Evolutionary conservation across 2,797 vertebrate genomes (phyloP), one percentile per base, ranked within the genome.

Genomic region (Helicolenus hilgendorfi): DNA sequence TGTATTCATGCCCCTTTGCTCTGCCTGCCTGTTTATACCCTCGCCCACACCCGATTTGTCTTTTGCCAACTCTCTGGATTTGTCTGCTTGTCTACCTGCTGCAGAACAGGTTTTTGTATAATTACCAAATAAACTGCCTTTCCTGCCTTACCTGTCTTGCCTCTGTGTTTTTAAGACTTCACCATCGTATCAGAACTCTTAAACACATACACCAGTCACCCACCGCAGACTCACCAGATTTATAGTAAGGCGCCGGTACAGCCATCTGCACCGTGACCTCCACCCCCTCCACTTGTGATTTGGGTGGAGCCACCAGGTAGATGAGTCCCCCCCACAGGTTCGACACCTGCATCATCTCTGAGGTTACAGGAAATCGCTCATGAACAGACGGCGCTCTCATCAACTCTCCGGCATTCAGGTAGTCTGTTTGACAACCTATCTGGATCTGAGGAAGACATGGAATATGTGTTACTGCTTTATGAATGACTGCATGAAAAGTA

Each of bases 281-380:
- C 53, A 95, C 80, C 0, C 91, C 95, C 0, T 97, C 90, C 82
- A 97, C 92, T 35, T 94, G 67, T 24, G 96, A 96, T 0, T 92
- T 93, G 36, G 93, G 91, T 4, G 98, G 98, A 11, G 98, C 98
- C 1, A 98, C 11, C 13, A 98, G 88, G 85, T 98, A 99, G 74
- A 99, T 94, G 26, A 99, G 98, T 1, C 98, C 98, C 0, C 98
- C 98, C 98, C 98, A 99, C 20, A 98, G 95, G 94, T 98, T 98
- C 81, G 95, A 97, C 81, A 98, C 85, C 5, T 97, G 94, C 22
- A 98, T 92, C 71, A 94, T 96, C 79, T 97, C 94, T 24, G 95
- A 85, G 26, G 95, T 85, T 24, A 98, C 60, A 22, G 96, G 92
- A 58, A 97, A 97, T 0, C 79, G 96, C 53, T 96, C 89, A 36